A percentile compares a stretch with the other conserved stretches of the same genome.
These are phyloP conservation scores for Alligator mississippiensis DNA, from an alignment of 2,113 vertebrate genomes.

Conservation along the genomic window DNA sequence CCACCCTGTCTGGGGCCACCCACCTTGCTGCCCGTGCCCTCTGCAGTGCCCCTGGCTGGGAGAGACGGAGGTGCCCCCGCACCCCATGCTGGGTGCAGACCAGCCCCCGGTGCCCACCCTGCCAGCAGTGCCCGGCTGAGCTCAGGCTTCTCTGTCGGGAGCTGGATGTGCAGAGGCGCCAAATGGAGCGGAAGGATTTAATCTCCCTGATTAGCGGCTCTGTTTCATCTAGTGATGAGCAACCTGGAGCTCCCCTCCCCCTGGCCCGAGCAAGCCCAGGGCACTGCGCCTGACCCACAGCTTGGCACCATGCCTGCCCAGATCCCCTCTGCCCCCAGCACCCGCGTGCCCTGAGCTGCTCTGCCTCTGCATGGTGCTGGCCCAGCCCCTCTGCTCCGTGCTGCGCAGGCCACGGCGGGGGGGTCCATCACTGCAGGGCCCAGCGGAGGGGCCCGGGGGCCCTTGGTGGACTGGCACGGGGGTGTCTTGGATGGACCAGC, in stretches of 20 bases:
- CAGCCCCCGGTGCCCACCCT: too few relatives aligned
- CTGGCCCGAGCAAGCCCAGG: too few relatives aligned
- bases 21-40: too few relatives aligned
- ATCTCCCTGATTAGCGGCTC: not conserved
- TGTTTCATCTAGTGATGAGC: not conserved
- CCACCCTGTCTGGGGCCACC: not conserved
- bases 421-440: not conserved
- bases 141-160: too few relatives aligned
- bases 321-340: not conserved
- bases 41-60: accelerated
- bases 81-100: too few relatives aligned
- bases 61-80: not conserved
- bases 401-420: not conserved
- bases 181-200: not conserved
- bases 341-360: too few relatives aligned
- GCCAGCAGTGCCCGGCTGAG: too few relatives aligned
- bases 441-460: not conserved
- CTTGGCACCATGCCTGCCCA: not conserved
- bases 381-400: not conserved
- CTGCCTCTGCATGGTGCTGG: too few relatives aligned
- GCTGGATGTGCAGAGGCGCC: not conserved
- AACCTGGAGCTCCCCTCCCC: not conserved
- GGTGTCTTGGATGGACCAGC: too few relatives aligned
- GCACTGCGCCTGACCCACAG: too few relatives aligned
- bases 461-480: not conserved